phyloP scores from a whole-genome alignment of 2,797 vertebrate genomes.

The Numenius phaeopus region DNA sequence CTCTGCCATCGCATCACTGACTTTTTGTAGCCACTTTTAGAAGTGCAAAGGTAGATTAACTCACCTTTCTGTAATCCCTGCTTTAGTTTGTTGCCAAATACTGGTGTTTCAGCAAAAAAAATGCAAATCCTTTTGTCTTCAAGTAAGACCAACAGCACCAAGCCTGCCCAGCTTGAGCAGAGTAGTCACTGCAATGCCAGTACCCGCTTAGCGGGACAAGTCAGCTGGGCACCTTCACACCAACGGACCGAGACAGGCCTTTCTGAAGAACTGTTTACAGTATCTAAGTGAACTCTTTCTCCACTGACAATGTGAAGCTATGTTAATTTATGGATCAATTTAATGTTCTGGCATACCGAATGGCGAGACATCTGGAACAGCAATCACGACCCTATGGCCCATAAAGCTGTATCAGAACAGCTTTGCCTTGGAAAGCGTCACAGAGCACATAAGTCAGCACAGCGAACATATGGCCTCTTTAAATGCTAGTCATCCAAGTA shows the following conservation, averaged over 20 bases:
- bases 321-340: background rate
- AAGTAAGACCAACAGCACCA: too few species aligned
- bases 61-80: background rate
- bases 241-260: background rate
- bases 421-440: background rate
- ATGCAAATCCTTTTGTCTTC: background rate
- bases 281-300: background rate
- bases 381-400: background rate
- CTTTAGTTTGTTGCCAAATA: background rate
- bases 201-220: background rate
- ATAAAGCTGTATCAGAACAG: background rate
- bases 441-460: background rate
- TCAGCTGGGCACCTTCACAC: background rate
- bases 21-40: background rate
- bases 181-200: background rate
- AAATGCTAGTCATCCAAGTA: background rate
- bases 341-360: background rate
- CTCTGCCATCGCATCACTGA: background rate
- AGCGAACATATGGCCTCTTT: too few species aligned
- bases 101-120: background rate
- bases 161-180: background rate
- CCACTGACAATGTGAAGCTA: background rate
- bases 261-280: background rate
- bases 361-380: background rate
- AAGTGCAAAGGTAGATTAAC: background rate